Conservation (phyloP, 2,797 vertebrate genomes). For the Mormyrops boulengeri region DNA sequence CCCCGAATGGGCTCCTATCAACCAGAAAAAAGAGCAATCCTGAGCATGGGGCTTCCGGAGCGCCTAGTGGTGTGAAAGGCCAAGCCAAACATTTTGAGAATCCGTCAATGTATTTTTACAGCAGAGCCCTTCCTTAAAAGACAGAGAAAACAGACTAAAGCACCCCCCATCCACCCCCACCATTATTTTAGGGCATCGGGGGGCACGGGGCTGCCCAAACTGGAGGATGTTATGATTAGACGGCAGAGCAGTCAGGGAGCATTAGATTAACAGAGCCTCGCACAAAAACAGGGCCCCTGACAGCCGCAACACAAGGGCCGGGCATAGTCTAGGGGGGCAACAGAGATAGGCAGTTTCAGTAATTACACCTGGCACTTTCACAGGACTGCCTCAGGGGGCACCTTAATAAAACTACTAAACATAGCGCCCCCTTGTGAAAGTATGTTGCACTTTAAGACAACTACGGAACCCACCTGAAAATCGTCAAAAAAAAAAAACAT, state of each 20-base stretch:
- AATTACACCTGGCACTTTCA: background rate
- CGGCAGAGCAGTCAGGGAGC: constrained; percentile 23
- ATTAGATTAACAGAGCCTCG: constrained; percentile 16
- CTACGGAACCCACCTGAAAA: background rate
- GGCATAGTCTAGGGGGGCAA: background rate
- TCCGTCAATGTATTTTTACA: background rate
- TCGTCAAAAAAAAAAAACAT: background rate
- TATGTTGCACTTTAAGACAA: background rate
- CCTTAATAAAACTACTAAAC: background rate
- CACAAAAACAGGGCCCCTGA: background rate
- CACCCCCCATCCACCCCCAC: constrained; percentile 1
- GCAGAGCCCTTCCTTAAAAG: background rate
- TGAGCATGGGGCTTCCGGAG: background rate
- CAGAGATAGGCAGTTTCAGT: background rate
- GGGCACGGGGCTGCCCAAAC: constrained; percentile 25
- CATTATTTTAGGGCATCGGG: constrained; percentile 7
- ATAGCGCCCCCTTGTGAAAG: background rate
- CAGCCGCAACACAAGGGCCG: background rate
- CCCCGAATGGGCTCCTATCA: background rate
- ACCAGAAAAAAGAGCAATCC: background rate
- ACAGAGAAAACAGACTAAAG: constrained; percentile 16
- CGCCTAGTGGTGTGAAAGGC: background rate
- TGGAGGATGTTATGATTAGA: constrained; percentile 40
- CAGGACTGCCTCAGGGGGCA: background rate
- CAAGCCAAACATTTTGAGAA: background rate